These are phyloP conservation scores for Luidia sarsii DNA, from an alignment of 53 echinoderm and acorn worm species.

Conservation along the genomic window DNA sequence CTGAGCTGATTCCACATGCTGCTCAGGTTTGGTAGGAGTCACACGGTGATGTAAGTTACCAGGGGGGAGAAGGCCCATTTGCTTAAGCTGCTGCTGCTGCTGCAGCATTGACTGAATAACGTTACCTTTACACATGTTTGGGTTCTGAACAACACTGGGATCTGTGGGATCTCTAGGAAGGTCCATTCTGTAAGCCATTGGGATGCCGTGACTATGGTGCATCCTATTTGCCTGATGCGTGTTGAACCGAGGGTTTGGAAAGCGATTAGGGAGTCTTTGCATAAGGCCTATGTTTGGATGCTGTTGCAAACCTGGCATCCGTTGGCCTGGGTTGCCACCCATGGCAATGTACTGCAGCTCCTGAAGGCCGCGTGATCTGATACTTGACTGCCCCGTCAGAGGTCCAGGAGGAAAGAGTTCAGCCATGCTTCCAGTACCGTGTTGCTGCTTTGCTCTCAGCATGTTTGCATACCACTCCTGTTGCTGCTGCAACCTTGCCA, in stretches of 20 bases:
- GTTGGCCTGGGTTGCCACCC: conserved; percentile 44
- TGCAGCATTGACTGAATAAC: conserved; percentile 72
- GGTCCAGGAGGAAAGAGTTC: conserved; percentile 21
- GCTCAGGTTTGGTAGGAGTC: background rate
- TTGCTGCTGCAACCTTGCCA: conserved; percentile 42
- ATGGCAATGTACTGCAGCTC: conserved; percentile 52
- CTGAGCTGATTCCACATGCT: conserved; percentile 16
- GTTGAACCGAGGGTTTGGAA: conserved; percentile 23
- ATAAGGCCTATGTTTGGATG: conserved; percentile 37
- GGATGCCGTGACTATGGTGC: conserved; percentile 30
- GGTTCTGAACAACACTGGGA: conserved; percentile 36
- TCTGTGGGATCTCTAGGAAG: conserved; percentile 20
- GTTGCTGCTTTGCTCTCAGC: conserved; percentile 45
- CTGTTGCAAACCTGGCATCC: conserved; percentile 57
- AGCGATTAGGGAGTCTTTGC: conserved; percentile 42
- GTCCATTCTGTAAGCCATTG: conserved; percentile 40
- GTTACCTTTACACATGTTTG: conserved; percentile 51
- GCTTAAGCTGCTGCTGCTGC: conserved; percentile 70
- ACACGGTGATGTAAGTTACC: conserved; percentile 31
- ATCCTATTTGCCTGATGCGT: conserved; percentile 36
- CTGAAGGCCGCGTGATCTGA: conserved; percentile 37
- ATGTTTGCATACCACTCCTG: conserved; percentile 46
- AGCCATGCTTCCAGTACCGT: conserved; percentile 18
- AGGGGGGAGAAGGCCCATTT: conserved; percentile 38
- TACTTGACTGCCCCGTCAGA: conserved; percentile 1